Base-by-base conservation (phyloP, 2,888 invertebrate species). In the Barypeithes pellucidus region DNA sequence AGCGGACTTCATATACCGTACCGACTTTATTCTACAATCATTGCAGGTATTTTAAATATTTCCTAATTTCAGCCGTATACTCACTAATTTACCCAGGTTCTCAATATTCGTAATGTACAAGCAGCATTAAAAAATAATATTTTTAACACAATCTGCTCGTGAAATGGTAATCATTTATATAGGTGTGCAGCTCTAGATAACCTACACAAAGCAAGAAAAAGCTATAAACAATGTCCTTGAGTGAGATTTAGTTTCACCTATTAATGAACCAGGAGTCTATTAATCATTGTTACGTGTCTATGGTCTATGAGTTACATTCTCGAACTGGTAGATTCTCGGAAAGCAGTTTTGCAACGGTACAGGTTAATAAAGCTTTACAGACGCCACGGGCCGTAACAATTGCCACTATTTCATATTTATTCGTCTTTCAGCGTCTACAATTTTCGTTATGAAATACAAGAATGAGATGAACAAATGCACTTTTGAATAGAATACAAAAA, bases 191-290 rank as follows among this genome's bases (percentile, higher is more conserved):
- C 54, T 57, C 59, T 61, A 61, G 8, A 8, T 12, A 43, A 47
- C 63, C 63, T 47, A 63, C 63, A 63, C 47, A 47, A 45, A 63
- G 39, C 63, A 43, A 45, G 20, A 20, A 65, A 62, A 36, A 50
- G 57, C 39, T 11, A 66, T 66, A 54, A 66, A 66, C 54, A 66
- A 57, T 54, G 54, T 66, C 66, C 66, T 66, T 66, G 66, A 52
- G 29, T 16, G 66, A 39, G 54, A 66, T 66, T 41, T 66, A 66
- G 66, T 66, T 66, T 66, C 66, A 66, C 66, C 52, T 43, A 41
- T 66, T 54, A 54, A 24, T 66, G 41, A 54, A 41, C 66, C 41
- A 20, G 54, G 8, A 54, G 52, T 66, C 66, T 54, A 57, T 66
- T 66, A 66, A 54, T 66, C 63, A 36, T 63, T 50, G 63, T 63